Percentiles rank a stretch among this genome's conserved stretches.
Conservation (phyloP, 2,888 invertebrate species). For the Dusona sp. region DNA sequence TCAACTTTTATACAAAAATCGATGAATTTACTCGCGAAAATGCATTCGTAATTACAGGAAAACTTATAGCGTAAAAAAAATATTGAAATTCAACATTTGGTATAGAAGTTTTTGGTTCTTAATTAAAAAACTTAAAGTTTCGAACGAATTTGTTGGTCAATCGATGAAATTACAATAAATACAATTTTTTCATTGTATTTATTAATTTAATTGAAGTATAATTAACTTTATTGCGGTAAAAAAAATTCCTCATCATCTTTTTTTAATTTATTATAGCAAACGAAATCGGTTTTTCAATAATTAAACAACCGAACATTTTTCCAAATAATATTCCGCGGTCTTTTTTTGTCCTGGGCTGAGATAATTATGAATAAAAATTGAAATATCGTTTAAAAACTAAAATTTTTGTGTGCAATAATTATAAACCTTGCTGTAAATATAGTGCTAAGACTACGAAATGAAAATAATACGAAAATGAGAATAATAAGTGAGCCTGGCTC, state of each 20-base stretch:
- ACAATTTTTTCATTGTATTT: no score
- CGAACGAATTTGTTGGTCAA: background rate
- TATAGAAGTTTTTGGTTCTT: background rate
- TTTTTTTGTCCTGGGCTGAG: background rate
- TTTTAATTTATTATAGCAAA: no score
- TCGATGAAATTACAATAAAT: no score
- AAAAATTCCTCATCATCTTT: no score
- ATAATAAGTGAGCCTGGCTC: background rate
- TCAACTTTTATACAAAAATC: background rate
- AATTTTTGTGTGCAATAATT: slow-evolving; percentile 17
- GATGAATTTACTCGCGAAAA: background rate
- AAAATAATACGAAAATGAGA: background rate
- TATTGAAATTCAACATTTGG: background rate
- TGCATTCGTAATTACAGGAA: background rate
- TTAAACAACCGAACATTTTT: background rate
- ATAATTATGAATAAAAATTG: background rate
- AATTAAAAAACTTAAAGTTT: background rate
- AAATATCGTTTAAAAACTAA: background rate
- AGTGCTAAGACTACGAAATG: slow-evolving; percentile 5
- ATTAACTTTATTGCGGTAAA: no score
- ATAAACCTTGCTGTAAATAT: slow-evolving; percentile 55
- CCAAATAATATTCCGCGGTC: background rate
- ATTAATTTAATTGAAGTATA: no score
- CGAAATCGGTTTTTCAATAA: no score
- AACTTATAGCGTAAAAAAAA: background rate